These are phyloP conservation scores for Xylophagus ater DNA, from an alignment of 2,888 invertebrate species.

Conservation along the genomic window DNA sequence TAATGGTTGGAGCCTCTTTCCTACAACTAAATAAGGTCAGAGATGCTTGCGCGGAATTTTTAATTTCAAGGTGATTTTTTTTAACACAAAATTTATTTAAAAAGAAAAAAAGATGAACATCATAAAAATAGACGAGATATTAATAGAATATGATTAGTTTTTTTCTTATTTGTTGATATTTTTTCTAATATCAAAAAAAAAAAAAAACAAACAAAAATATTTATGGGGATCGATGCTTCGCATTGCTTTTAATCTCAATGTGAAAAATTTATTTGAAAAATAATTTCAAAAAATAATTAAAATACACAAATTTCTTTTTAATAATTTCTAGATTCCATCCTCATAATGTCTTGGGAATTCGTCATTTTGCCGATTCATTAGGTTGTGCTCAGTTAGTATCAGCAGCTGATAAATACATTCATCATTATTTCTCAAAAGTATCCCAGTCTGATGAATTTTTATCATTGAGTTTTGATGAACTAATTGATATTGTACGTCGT, in stretches of 20 bases:
- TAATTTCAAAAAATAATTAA: neutral
- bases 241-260: neutral
- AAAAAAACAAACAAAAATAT: no score
- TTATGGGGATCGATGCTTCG: no score
- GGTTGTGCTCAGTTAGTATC: constrained; percentile 58
- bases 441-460: constrained; percentile 67
- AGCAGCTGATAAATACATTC: constrained; percentile 67
- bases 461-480: constrained; percentile 45
- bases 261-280: neutral
- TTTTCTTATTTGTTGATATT: no score
- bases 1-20: constrained; percentile 77
- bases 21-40: constrained; percentile 67
- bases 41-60: constrained; percentile 72
- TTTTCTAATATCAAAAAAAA: no score
- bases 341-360: constrained; percentile 67
- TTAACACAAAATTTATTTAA: neutral
- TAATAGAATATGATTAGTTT: no score
- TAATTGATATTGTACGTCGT: constrained; percentile 56
- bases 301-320: constrained; percentile 1
- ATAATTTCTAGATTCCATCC: constrained; percentile 51
- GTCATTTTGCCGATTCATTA: constrained; percentile 68
- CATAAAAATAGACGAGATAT: no score
- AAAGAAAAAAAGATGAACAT: neutral
- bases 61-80: constrained; percentile 50
- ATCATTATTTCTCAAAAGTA: constrained; percentile 67